Evolutionary conservation across 2,888 invertebrate species (phyloP).

Genomic region (Acheta domesticus): DNA sequence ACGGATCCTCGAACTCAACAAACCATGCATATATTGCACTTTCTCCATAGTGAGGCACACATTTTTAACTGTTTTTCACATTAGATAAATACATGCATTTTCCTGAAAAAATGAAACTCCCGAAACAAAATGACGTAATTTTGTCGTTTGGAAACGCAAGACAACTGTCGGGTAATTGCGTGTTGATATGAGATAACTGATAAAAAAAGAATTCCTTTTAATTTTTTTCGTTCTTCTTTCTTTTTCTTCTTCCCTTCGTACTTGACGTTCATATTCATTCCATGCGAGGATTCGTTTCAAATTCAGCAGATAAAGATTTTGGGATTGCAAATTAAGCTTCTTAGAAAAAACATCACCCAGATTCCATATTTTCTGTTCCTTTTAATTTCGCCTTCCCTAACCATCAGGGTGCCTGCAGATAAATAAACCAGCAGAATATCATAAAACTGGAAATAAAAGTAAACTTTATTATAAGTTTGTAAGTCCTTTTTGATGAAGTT

Average conservation of each 20-base stretch:
- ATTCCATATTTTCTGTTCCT: slow-evolving; percentile 18
- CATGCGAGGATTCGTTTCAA: background rate
- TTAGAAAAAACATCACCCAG: background rate
- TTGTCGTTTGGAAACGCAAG: no score
- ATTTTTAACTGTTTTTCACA: no score
- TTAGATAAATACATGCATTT: no score
- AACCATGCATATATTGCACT: no score
- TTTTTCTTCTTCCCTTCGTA: background rate
- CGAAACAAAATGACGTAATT: no score
- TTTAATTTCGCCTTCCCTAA: background rate
- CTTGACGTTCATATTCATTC: background rate
- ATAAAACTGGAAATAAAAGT: slow-evolving; percentile 18
- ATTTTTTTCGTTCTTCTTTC: background rate
- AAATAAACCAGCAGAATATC: background rate
- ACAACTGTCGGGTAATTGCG: no score
- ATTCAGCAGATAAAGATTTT: background rate
- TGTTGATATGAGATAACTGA: no score
- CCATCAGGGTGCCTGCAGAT: background rate
- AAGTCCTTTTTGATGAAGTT: slow-evolving; percentile 18
- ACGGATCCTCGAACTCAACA: no score
- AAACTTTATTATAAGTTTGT: slow-evolving; percentile 18
- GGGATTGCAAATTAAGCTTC: background rate
- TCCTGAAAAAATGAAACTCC: no score
- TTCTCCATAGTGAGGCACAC: no score
- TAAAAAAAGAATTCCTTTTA: no score